Base-by-base conservation (phyloP, 2,797 vertebrate species). In the Sebastes taczanowskii region DNA sequence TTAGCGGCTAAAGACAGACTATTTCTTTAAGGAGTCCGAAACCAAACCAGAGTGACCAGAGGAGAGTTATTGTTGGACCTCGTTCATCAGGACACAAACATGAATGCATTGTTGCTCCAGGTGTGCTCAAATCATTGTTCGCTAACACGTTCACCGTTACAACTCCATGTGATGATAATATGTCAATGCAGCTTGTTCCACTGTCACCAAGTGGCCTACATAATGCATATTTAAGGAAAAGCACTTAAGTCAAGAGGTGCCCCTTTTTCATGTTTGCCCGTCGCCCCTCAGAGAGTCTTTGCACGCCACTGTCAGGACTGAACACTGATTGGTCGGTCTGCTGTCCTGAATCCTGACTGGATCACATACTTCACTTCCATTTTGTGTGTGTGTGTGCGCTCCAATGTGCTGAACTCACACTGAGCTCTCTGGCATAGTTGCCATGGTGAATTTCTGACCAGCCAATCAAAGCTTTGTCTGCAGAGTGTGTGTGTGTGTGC, bases 401-500 rank as follows among this genome's bases (percentile, higher is more conserved):
- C 11, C 32, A 53, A n/a, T 64, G 69, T 83, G 71, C 61, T 61
- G 46, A 30, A 81, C 23, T 80, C 82, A 78, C 6, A n/a, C 68
- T 77, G 46, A 81, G 83, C 74, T 77, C 77, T 35, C 69, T 65
- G 73, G 10, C 27, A 70, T 60, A 63, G 87, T 89, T 92, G 80
- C 90, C 85, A 91, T 92, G 87, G 83, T 86, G 79, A 92, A 65
- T 88, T 82, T 79, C 58, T 82, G 77, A 81, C 60, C 64, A 83
- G 35, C 86, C 76, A 86, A 88, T 91, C 81, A 85, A 87, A 80
- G 74, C 80, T 35, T 60, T 72, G 59, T 69, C 14, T 88, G 81
- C 77, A 66, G 60, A 32, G 53, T 70, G 11, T 68, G 32, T 59
- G 35, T 59, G 35, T 23, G 29, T 59, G 32, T 59, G 35, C 35